Evolutionary conservation across 2,113 vertebrate genomes (phyloP).

Genomic region (Labeo catla): DNA sequence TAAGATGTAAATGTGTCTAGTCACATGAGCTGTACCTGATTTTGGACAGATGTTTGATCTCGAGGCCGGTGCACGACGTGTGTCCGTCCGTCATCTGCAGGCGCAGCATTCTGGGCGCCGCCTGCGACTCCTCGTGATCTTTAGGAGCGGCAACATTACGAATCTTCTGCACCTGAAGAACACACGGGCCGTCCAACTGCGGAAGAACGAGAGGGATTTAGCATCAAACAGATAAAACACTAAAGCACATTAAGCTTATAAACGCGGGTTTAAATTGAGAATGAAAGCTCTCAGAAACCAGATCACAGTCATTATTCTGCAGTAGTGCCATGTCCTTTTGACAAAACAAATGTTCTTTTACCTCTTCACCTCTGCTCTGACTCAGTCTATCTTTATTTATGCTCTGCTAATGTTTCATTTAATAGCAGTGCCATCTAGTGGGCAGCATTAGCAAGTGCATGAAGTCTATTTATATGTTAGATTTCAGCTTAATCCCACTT

Average conservation of each 20-base stretch:
- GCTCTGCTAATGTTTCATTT: neutral
- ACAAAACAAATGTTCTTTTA: neutral
- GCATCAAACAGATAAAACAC: neutral
- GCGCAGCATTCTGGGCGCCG: conserved; percentile 92
- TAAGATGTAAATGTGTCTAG: neutral
- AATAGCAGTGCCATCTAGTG: conserved; percentile 70
- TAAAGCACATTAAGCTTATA: neutral
- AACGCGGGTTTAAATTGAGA: neutral
- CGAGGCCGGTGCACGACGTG: conserved; percentile 87
- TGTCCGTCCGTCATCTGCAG: conserved; percentile 98
- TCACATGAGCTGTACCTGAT: conserved; percentile 81
- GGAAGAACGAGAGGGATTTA: conserved; percentile 27
- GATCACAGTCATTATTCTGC: neutral
- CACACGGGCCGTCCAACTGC: conserved; percentile 93
- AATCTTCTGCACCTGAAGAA: conserved; percentile 95
- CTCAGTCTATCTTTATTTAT: neutral
- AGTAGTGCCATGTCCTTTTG: neutral
- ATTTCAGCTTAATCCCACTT: neutral
- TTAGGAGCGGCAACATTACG: conserved; percentile 92
- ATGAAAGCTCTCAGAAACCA: neutral
- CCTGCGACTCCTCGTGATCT: conserved; percentile 94
- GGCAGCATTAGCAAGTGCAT: conserved; percentile 37
- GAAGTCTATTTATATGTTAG: neutral
- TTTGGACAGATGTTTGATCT: conserved; percentile 90
- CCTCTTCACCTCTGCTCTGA: neutral